phyloP scores from a whole-genome alignment of 1,140 invertebrate species.

The Aphaenogaster floridana region DNA sequence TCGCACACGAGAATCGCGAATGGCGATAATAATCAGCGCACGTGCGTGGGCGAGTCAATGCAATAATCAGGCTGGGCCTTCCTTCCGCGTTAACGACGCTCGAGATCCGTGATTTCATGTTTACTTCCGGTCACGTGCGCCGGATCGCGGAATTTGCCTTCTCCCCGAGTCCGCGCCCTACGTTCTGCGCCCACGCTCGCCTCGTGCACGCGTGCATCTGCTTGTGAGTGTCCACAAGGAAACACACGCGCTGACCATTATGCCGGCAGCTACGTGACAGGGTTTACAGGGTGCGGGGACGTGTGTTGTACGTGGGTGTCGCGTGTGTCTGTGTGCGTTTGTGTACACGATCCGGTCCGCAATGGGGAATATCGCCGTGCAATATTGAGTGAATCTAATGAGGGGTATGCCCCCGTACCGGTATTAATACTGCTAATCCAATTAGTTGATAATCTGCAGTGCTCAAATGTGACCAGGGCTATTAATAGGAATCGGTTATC shows the following conservation, averaged over 20 bases:
- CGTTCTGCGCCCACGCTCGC: too few species aligned
- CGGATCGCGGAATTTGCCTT: conserved; percentile 59
- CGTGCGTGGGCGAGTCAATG: conserved; percentile 34
- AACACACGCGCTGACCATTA: conserved; percentile 31
- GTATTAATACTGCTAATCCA: conserved; percentile 75
- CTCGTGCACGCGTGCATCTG: not conserved
- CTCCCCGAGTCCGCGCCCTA: not conserved
- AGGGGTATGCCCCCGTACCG: conserved; percentile 53
- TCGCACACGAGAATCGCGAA: conserved; percentile 1
- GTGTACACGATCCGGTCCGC: not conserved
- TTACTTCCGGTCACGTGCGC: conserved; percentile 72
- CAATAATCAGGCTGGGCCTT: conserved; percentile 45
- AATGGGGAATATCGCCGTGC: conserved; percentile 63
- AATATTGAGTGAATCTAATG: conserved; percentile 78
- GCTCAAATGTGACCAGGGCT: conserved; percentile 63
- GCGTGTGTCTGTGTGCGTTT: not conserved
- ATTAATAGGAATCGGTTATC: conserved; percentile 68
- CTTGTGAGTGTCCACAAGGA: not conserved
- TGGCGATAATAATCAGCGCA: conserved; percentile 41
- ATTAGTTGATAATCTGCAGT: conserved; percentile 75
- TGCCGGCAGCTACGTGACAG: conserved; percentile 25
- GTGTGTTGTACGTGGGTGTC: not conserved
- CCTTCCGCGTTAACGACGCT: conserved; percentile 58
- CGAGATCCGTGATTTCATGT: conserved; percentile 66
- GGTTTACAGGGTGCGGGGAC: conserved; percentile 12